These are phyloP conservation scores for Mionectes macconnelli DNA, from an alignment of 2,113 vertebrate genomes.

Conservation along the genomic window DNA sequence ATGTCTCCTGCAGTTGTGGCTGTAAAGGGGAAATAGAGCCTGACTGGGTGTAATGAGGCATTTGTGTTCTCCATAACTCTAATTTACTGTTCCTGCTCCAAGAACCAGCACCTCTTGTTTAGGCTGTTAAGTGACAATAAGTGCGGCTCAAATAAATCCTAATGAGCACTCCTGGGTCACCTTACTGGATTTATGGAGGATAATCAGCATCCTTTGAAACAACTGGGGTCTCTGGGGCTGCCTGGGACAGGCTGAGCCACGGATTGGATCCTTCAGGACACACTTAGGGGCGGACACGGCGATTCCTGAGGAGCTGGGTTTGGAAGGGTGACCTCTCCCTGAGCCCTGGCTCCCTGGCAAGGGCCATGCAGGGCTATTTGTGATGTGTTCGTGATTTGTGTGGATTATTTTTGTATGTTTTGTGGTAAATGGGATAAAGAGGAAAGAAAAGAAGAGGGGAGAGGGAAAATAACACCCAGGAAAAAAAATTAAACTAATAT, in stretches of 20 bases:
- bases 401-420: rapidly evolving
- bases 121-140: slow-evolving; percentile 68
- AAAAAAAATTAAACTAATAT: background rate
- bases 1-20: slow-evolving; percentile 32
- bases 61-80: slow-evolving; percentile 55
- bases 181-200: slow-evolving; percentile 60
- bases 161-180: slow-evolving; percentile 63
- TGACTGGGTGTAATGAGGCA: slow-evolving; percentile 72
- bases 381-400: too few species aligned
- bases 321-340: background rate
- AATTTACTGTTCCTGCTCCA: slow-evolving; percentile 53
- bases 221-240: background rate
- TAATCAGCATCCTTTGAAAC: background rate
- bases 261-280: background rate
- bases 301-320: background rate
- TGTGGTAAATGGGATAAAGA: background rate
- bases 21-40: slow-evolving; percentile 63
- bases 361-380: too few species aligned
- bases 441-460: background rate
- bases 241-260: background rate
- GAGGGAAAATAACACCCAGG: background rate
- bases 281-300: rapidly evolving
- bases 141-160: slow-evolving; percentile 63
- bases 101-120: slow-evolving; percentile 67
- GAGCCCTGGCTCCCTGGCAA: background rate